Conservation (phyloP, 2,113 vertebrate genomes). For the Hassar affinis region DNA sequence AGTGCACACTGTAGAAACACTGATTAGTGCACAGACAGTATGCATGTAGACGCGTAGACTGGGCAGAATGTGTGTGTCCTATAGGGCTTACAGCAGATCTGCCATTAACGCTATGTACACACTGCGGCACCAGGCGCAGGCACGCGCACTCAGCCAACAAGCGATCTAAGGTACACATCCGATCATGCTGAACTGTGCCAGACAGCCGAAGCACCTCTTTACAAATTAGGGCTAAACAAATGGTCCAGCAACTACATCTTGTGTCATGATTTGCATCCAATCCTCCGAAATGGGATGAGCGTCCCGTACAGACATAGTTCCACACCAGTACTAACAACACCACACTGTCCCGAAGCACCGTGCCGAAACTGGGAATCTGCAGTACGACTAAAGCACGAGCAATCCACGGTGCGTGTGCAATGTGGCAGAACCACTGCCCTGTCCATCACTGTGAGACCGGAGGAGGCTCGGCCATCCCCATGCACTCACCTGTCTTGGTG, state of each 20-base stretch:
- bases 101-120: constrained; percentile 2
- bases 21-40: neutral
- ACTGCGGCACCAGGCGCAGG: constrained; percentile 32
- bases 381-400: neutral
- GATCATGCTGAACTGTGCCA: neutral
- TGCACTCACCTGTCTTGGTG: constrained; percentile 74
- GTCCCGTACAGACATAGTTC: neutral
- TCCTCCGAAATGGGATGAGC: neutral
- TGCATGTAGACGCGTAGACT: neutral
- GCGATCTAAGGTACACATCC: neutral
- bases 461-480: neutral
- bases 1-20: neutral
- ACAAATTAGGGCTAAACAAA: neutral
- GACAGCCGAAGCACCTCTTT: neutral
- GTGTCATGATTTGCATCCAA: constrained; percentile 1
- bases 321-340: neutral
- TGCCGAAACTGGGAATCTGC: neutral
- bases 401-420: neutral
- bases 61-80: neutral
- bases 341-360: neutral
- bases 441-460: neutral
- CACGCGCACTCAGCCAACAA: neutral
- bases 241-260: neutral
- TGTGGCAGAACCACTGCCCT: neutral
- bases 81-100: neutral